Conservation (phyloP, 30 jellyfish, hydroid and myxozoan genomes). For the Pelagia noctiluca region DNA sequence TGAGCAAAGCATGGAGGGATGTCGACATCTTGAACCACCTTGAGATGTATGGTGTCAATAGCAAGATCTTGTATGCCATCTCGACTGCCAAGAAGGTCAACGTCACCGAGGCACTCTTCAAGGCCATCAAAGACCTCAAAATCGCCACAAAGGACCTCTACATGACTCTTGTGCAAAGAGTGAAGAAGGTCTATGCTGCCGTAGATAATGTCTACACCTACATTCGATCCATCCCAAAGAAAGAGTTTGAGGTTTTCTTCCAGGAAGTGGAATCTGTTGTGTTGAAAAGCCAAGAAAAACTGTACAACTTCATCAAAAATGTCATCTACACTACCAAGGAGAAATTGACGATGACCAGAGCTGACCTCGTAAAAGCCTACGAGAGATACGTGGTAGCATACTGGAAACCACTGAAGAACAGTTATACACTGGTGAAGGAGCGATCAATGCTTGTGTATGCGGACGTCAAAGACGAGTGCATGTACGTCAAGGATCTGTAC, state of each 20-base stretch:
- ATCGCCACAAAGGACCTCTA: neutral
- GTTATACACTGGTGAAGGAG: constrained; percentile 36
- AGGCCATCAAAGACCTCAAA: constrained; percentile 3
- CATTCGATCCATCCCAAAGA: constrained; percentile 82
- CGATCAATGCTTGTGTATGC: constrained; percentile 67
- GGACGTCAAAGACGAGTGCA: constrained; percentile 78
- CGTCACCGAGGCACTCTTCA: constrained; percentile 47
- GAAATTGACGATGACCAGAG: neutral
- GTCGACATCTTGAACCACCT: constrained; percentile 66
- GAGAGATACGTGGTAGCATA: constrained; percentile 17
- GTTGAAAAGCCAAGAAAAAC: constrained; percentile 2
- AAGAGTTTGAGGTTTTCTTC: constrained; percentile 77
- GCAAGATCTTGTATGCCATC: constrained; percentile 34
- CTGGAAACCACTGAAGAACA: constrained; percentile 50
- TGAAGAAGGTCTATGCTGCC: constrained; percentile 6
- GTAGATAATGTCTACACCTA: constrained; percentile 29
- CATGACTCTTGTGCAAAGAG: neutral
- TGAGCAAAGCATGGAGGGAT: constrained; percentile 82
- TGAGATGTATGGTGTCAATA: constrained; percentile 77
- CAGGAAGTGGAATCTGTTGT: constrained; percentile 58
- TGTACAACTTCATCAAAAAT: neutral
- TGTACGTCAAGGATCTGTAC: constrained; percentile 63
- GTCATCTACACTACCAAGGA: constrained; percentile 7
- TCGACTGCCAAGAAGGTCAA: constrained; percentile 60
- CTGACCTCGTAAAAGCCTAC: neutral